Evolutionary conservation across 2,888 invertebrate species (phyloP), one percentile per base, ranked within the genome.

Genomic region (Caenorhabditis uteleia): DNA sequence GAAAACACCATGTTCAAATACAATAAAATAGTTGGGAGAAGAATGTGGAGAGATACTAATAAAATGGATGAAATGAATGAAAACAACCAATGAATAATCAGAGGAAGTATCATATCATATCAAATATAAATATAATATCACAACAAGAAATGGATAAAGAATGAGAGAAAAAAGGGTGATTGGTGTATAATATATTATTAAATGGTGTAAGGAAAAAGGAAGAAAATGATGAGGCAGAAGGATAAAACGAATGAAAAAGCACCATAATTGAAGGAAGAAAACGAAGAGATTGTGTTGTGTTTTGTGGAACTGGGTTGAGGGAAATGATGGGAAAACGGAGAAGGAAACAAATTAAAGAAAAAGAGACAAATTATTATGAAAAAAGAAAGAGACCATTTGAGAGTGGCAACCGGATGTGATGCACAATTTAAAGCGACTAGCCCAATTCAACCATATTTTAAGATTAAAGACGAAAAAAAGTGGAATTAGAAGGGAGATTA

Each of bases 351-450:
- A 43, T n/a, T 25, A 40, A 23, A 27, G 27, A 7, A 31, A 18
- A 12, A 44, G 38, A 25, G 21, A 25, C 25, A 42, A 33, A 48
- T 38, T 38, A 29, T 51, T 31, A 27, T 27, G 26, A n/a, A 38
- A 46, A 12, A 46, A 25, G 36, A 23, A 46, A 38, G 60, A 66
- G 60, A 59, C 66, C 66, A 60, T 66, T 65, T 57, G 53, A 47
- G 47, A 62, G 53, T 45, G 45, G 45, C 64, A 64, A 64, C 64
- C 64, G 64, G 64, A 64, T 64, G 64, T 64, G 64, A 64, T 64
- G 64, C 64, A 64, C 64, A 64, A 64, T 64, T n/a, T 64, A 64
- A 64, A 64, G 64, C 64, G 64, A 64, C 64, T 64, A 64, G 64
- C 64, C 64, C 64, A 64, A 64, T 64, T 64, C 64, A 64, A 61